Evolutionary conservation across 2,797 vertebrate species (phyloP), one percentile per base, ranked within the genome.

Genomic region (Micropoecilia bifurca): DNA sequence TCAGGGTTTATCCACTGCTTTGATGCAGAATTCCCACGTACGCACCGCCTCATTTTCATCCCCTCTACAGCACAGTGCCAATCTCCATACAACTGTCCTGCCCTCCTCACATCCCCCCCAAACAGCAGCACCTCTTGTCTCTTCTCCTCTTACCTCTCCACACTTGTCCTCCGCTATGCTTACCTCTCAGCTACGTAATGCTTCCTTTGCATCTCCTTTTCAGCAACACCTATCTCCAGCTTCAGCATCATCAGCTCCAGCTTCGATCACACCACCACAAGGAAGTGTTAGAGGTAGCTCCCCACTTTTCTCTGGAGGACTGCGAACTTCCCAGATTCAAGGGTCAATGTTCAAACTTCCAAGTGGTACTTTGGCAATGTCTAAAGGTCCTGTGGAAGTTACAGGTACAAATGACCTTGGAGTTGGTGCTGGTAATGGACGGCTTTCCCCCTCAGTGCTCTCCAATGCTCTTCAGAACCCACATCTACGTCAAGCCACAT

Each of bases 391-490:
- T 71, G 61, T 20, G 79, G 75, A 81, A 12, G 33, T 75, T 80
- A 71, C 86, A 68, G 39, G 69, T 75, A 69, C 63, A 48, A 78
- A 72, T 47, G 36, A 82, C 76, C 73, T 43, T 74, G 80, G 48
- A 77, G 46, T 73, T 73, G 61, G 68, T 78, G 43, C 69, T 41
- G 59, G 39, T 85, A 73, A 46, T 53, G 85, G 80, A 25, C 86
- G 36, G 48, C 66, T 87, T 28, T 89, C 91, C 80, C 86, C 92
- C 1, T 89, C 91, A 22, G 66, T 92, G 74, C 91, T 95, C 16
- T 93, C 94, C 55, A 90, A 79, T 87, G 95, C 96, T 28, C 79
- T 96, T 66, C 94, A 93, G 80, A 96, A 96, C 77, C 81, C 84
- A 76, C 90, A 74, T 33, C 73, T 96, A 46, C 91, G 90, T 28